phyloP scores from a whole-genome alignment of 2,113 vertebrate genomes.

The Danio rerio region GRCz12tu NC_133192.1:59123001-59123500 shows the following conservation, averaged over 20 bases:
- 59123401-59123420: too few species aligned
- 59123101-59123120: conserved; percentile 69
- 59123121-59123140: conserved; percentile 43
- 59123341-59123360: too few species aligned
- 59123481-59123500: too few species aligned
- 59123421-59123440: too few species aligned
- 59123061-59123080: conserved; percentile 80
- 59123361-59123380: too few species aligned
- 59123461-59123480: too few species aligned
- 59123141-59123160: neutral
- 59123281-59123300: too few species aligned
- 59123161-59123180: conserved; percentile 64
- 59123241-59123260: conserved; percentile 18
- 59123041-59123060: conserved; percentile 78
- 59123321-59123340: too few species aligned
- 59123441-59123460: too few species aligned
- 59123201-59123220: neutral
- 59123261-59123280: too few species aligned
- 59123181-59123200: neutral
- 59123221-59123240: neutral
- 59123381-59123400: too few species aligned
- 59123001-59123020: conserved; percentile 69
- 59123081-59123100: conserved; percentile 77
- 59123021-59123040: conserved; percentile 75
- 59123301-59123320: too few species aligned